A percentile compares a stretch with the other conserved stretches of the same genome.
Evolutionary conservation across 1,140 invertebrate species (phyloP).

Genomic region (Drosophila funebris): DNA sequence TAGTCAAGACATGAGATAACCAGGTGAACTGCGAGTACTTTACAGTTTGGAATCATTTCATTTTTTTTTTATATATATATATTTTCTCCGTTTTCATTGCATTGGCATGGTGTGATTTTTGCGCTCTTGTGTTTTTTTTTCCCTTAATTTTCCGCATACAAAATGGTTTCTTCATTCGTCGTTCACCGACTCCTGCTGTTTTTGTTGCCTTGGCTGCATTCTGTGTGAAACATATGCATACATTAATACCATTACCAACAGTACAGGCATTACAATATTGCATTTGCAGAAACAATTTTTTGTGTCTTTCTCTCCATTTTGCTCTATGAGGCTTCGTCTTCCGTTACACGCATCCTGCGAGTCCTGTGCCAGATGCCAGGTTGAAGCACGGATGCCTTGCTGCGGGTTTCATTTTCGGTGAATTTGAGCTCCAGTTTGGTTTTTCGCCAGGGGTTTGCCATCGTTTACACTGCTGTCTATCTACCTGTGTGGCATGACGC

Average conservation of each 20-base stretch:
- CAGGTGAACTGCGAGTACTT: not conserved
- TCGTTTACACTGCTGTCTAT: constrained; percentile 44
- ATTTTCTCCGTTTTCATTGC: not conserved
- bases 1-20: not conserved
- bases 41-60: not conserved
- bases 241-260: constrained; percentile 63
- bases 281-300: constrained; percentile 70
- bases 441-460: constrained; percentile 65
- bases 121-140: constrained; percentile 45
- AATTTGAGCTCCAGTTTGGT: constrained; percentile 66
- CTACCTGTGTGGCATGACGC: constrained; percentile 16
- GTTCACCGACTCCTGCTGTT: constrained; percentile 23
- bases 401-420: constrained; percentile 47
- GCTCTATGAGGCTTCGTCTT: constrained; percentile 29
- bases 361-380: constrained; percentile 18
- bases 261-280: constrained; percentile 70
- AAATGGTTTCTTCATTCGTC: constrained; percentile 25
- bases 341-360: constrained; percentile 54
- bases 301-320: not conserved
- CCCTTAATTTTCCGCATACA: constrained; percentile 43
- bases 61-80: not conserved
- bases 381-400: constrained; percentile 16
- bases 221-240: constrained; percentile 74
- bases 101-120: constrained; percentile 24
- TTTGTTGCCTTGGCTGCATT: constrained; percentile 28